Percentiles rank a stretch among this genome's conserved stretches.
Evolutionary conservation across 2,888 invertebrate genomes (phyloP).

Genomic region (Frankliniella intonsa): DNA sequence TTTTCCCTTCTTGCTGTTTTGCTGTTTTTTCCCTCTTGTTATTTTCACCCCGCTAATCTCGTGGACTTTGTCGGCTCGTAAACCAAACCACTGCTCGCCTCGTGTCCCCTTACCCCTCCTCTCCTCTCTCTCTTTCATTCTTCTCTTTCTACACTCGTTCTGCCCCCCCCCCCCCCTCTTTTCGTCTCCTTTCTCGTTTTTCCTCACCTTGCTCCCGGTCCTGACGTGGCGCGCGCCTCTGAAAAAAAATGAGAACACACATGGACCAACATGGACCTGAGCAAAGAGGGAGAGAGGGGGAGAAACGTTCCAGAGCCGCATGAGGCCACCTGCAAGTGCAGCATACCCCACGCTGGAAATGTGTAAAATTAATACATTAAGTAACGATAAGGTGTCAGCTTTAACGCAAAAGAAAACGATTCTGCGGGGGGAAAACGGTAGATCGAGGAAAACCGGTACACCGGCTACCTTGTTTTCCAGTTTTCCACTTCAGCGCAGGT

Average conservation of each 20-base stretch:
- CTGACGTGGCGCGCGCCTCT: not conserved
- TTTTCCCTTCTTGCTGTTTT: not conserved
- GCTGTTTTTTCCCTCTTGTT: not conserved
- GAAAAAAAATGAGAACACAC: not conserved
- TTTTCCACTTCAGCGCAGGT: no score
- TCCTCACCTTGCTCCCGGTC: not conserved
- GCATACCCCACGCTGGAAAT: no score
- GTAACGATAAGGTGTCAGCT: no score
- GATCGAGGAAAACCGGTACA: no score
- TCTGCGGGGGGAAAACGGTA: no score
- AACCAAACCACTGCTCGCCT: conserved; percentile 17
- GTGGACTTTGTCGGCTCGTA: conserved; percentile 24
- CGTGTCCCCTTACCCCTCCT: not conserved
- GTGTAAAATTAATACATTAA: no score
- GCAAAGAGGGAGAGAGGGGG: no score
- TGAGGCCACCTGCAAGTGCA: no score
- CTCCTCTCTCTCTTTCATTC: conserved; percentile 3
- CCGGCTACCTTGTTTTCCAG: no score
- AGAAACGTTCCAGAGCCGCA: no score
- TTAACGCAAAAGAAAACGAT: no score
- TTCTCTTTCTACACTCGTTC: conserved; percentile 26
- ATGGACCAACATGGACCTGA: no score
- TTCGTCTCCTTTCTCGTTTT: not conserved
- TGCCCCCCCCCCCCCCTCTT: conserved; percentile 28
- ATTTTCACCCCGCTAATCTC: conserved; percentile 12